Conservation (phyloP, 2,888 invertebrate genomes). For the Dynastes grantii region DNA sequence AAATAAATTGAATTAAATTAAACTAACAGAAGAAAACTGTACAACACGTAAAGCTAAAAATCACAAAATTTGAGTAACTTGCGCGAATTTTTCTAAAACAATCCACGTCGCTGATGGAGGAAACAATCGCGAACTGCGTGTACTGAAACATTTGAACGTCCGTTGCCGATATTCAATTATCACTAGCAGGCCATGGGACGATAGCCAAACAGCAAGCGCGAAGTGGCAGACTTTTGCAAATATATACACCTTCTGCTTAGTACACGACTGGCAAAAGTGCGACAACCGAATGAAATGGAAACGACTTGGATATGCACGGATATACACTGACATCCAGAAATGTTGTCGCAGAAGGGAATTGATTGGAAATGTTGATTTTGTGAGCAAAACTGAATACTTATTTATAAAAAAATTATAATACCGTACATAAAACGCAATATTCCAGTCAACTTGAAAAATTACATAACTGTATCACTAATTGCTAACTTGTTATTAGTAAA, state of each 20-base stretch:
- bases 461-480: too few relatives aligned
- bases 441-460: too few relatives aligned
- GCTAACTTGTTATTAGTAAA: too few relatives aligned
- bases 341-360: neutral
- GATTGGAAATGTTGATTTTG: too few relatives aligned
- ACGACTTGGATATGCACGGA: neutral
- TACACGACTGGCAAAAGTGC: neutral
- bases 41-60: too few relatives aligned
- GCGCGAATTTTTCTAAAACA: neutral
- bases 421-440: too few relatives aligned
- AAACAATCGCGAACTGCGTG: neutral
- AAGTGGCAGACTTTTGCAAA: constrained; percentile 12
- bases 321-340: neutral
- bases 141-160: neutral
- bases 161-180: constrained; percentile 13
- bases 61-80: neutral
- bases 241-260: neutral
- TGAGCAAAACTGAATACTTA: too few relatives aligned
- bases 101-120: too few relatives aligned
- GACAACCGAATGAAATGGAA: neutral
- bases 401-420: too few relatives aligned
- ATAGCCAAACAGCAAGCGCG: constrained; percentile 3
- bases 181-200: neutral
- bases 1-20: too few relatives aligned
- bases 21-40: too few relatives aligned